Evolutionary conservation across 1,140 invertebrate genomes (phyloP).

Genomic region (Agrypnia vestita): DNA sequence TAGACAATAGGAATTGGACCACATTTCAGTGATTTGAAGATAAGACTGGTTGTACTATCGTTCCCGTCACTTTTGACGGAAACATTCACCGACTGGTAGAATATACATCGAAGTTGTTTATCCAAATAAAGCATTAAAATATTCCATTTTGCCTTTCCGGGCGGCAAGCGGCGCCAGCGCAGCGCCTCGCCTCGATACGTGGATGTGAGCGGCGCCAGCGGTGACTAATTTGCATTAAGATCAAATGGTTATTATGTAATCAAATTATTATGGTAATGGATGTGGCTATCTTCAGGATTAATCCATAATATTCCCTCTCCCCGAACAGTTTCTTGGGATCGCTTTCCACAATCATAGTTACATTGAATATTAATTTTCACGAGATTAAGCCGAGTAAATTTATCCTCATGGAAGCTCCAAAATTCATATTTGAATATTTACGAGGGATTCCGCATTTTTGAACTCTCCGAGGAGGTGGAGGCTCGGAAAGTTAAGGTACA

Average conservation of each 20-base stretch:
- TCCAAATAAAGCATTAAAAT: not conserved
- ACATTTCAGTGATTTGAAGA: no score
- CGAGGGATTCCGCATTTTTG: constrained; percentile 37
- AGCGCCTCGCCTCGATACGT: not conserved
- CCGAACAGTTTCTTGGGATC: constrained; percentile 44
- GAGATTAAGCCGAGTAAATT: constrained; percentile 38
- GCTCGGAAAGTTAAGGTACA: constrained; percentile 27
- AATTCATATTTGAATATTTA: constrained; percentile 41
- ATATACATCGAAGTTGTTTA: no score
- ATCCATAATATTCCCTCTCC: constrained; percentile 16
- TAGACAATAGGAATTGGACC: no score
- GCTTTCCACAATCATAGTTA: constrained; percentile 39
- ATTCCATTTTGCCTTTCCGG: not conserved
- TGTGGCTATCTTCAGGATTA: constrained; percentile 55
- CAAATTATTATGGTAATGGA: constrained; percentile 61
- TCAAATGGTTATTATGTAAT: constrained; percentile 61
- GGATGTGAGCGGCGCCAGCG: constrained; percentile 18
- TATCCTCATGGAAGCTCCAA: constrained; percentile 25
- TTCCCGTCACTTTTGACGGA: no score
- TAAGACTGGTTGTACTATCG: no score
- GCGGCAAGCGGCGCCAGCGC: not conserved
- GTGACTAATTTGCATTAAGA: constrained; percentile 60
- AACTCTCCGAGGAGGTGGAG: constrained; percentile 27
- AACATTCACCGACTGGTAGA: no score
- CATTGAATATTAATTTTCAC: constrained; percentile 41